Base-by-base conservation (phyloP, 2,113 vertebrate genomes). In the Sorex fumeus region DNA sequence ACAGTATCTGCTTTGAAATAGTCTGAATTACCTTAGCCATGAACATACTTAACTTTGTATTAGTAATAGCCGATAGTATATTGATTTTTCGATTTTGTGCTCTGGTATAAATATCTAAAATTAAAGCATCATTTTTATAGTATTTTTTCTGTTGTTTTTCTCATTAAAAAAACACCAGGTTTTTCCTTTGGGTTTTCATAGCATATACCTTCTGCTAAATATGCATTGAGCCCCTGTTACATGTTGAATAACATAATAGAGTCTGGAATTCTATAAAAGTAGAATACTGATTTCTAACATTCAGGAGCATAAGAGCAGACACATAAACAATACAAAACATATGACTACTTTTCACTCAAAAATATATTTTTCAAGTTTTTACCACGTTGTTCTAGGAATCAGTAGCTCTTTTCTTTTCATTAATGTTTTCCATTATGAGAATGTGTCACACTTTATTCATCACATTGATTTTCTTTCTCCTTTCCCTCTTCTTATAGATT, bases 51-150 rank as follows among this genome's bases (percentile, higher is more conserved):
- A 91, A 53, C 3, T 36, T 91, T 67, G 18, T n/a, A 50, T 62
- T 23, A 27, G 12, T 50, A 36, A 50, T 3, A 85, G n/a, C 36
- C 57, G 86, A 75, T 23, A 79, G 0, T 75, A 12, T 82, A 28
- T 47, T 72, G 28, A 47, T 57, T 84, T 91, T 87, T 10, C 76
- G 71, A 43, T 79, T 77, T 60, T 77, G 4, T 90, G 53, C 12
- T 87, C 72, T 74, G 21, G 16, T 69, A 91, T 30, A 90, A 90
- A 84, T 34, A 67, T 40, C 28, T 28, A 18, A 43, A 84, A 70
- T 78, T 69, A 75, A 90, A 75, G 34, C 19, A 78, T 69, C 50
- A 0, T 53, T 83, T 71, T 18, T 67, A 13, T 62, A 82, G 81
- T 25, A 11, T 66, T 28, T 62, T 81, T 86, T 23, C 66, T 71